Percentiles rank a stretch among this genome's conserved stretches.
These are phyloP conservation scores for Sinhomidia bicolor DNA, from an alignment of 2,888 invertebrate genomes.

Conservation along the genomic window DNA sequence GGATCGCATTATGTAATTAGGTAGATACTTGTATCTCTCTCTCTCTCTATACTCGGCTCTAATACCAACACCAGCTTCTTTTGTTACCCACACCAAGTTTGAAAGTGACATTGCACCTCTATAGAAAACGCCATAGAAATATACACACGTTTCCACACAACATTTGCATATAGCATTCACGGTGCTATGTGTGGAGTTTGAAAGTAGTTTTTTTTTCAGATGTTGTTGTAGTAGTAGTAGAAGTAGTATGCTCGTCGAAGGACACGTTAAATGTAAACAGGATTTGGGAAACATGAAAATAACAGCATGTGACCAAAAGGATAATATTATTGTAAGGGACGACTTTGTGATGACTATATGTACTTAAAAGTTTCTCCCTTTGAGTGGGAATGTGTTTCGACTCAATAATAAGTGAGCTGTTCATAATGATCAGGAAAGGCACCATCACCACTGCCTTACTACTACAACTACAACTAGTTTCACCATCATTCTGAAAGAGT, in stretches of 20 bases:
- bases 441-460: no score
- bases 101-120: not conserved
- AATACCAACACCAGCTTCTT: slow-evolving; percentile 26
- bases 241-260: not conserved
- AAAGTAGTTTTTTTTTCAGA: not conserved
- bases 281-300: not conserved
- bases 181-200: not conserved
- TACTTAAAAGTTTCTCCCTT: slow-evolving; percentile 25
- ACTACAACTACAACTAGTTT: no score
- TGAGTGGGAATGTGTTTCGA: slow-evolving; percentile 43
- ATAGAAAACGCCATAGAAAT: not conserved
- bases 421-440: slow-evolving; percentile 23
- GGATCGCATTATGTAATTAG: not conserved
- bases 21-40: not conserved
- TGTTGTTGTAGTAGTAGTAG: no score
- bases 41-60: no score
- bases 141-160: no score
- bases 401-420: slow-evolving; percentile 18
- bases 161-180: no score
- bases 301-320: not conserved
- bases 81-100: slow-evolving; percentile 4
- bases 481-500: no score
- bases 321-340: not conserved
- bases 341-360: slow-evolving; percentile 43
- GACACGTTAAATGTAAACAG: not conserved